Percentiles rank a stretch among this genome's conserved stretches.
These are phyloP conservation scores for Nymphicus hollandicus DNA, from an alignment of 2,113 vertebrate species.

Conservation along the genomic window DNA sequence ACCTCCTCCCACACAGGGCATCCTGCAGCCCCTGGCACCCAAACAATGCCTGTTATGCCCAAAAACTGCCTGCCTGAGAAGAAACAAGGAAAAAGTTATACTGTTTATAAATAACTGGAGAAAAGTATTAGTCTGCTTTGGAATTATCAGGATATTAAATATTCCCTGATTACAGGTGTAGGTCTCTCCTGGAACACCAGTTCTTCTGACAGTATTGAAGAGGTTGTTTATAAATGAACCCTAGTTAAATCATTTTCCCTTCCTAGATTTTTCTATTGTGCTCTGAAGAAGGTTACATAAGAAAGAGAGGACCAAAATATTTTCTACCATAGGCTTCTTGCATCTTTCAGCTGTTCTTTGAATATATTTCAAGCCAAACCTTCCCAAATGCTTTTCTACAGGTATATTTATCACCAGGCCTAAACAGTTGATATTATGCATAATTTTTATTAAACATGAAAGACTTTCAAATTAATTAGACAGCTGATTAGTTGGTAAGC, in stretches of 20 bases:
- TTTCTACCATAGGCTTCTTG: neutral
- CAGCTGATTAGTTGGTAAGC: slow-evolving; percentile 24
- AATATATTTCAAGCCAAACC: neutral
- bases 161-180: neutral
- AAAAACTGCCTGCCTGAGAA: neutral
- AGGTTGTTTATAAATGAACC: neutral
- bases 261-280: neutral
- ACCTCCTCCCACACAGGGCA: neutral
- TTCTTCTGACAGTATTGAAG: neutral
- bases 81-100: neutral
- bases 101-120: neutral
- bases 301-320: neutral
- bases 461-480: slow-evolving; percentile 52
- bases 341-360: neutral
- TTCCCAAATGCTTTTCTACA: neutral
- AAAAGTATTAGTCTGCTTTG: neutral
- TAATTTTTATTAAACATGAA: slow-evolving; percentile 53
- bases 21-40: neutral
- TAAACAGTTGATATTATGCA: neutral
- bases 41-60: neutral
- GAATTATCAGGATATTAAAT: neutral
- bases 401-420: neutral
- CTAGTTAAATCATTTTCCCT: neutral
- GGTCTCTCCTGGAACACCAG: neutral
- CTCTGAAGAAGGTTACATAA: neutral